Conservation (phyloP, 2,888 invertebrate species). For the Globia sparganii region DNA sequence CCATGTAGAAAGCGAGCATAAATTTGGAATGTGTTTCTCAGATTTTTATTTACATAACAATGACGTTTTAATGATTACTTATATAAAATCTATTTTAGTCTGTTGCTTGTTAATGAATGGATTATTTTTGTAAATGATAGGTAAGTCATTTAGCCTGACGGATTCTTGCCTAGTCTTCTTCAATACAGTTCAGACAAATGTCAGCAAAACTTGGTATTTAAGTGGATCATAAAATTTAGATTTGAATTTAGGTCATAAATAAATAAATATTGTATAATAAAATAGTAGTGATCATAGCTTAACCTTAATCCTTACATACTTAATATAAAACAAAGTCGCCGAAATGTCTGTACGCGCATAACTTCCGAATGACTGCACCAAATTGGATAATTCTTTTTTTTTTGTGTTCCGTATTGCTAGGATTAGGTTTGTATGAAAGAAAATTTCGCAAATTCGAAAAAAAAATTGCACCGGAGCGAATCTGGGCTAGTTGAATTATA, state of each 20-base stretch:
- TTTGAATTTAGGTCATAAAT: neutral
- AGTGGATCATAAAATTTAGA: neutral
- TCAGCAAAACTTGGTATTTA: neutral
- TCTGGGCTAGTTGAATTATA: neutral
- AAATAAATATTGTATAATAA: neutral
- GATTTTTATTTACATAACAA: conserved; percentile 42
- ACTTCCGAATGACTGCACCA: no score
- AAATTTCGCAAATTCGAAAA: no score
- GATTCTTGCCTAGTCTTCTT: conserved; percentile 1
- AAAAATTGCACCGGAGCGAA: no score
- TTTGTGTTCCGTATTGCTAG: no score
- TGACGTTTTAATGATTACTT: conserved; percentile 27
- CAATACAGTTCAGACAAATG: neutral
- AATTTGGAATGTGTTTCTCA: conserved; percentile 18
- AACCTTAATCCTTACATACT: no score
- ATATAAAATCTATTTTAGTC: conserved; percentile 10
- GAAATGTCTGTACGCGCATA: no score
- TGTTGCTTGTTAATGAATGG: conserved; percentile 20
- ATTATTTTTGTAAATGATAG: conserved; percentile 8
- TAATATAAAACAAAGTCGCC: no score
- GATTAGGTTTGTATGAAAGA: no score
- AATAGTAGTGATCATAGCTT: no score
- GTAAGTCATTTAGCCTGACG: neutral
- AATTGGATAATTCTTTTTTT: no score
- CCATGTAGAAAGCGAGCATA: conserved; percentile 34